Base-by-base conservation (phyloP, 2,113 vertebrate genomes). In the Elephas maximus region DNA sequence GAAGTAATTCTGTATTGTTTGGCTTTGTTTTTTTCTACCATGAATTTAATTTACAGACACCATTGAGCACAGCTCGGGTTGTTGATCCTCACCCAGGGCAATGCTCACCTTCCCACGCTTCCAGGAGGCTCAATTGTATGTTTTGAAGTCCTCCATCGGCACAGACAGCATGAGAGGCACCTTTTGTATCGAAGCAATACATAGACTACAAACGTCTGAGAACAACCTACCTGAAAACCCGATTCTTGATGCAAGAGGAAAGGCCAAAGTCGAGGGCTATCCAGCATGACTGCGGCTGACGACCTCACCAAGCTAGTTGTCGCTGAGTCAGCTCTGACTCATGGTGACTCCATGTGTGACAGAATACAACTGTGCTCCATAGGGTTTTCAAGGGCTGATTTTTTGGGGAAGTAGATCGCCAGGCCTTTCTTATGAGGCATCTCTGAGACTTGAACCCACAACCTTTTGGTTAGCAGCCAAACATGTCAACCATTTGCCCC, bases 271-370 rank as follows among this genome's bases (percentile, higher is more conserved):
- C n/a, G 24, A 83, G 53, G 41, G 37, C 18, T 18, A 14, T 60
- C 80, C 20, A 17, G 28, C 1, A 17, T 9, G 37, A 74, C 0
- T 6, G 4, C 17, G 37, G 78, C 8, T 1, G 5, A 89, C 0
- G 24, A 33, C 3, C 17, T 24, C 76, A 28, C 33, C 69, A 73
- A 73, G 37, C n/a, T n/a, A n/a, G 33, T 3, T n/a, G 69, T 20
- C 37, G 69, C 2, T 14, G 15, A 17, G 63, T 73, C 14, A n/a
- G 33, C 67, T 33, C 28, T 14, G 30, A 57, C 53, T 69, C 30
- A 12, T 15, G 67, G 67, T 4, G 14, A 69, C 67, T 15, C 67
- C 67, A 30, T 69, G 67, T 33, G 67, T 33, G 67, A 3, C 67
- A 69, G 30, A 33, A 30, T 14, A 30, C 30, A 69, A 69, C 30